Base-by-base conservation (phyloP, 1,140 invertebrate genomes). In the Parapsyche elsis region DNA sequence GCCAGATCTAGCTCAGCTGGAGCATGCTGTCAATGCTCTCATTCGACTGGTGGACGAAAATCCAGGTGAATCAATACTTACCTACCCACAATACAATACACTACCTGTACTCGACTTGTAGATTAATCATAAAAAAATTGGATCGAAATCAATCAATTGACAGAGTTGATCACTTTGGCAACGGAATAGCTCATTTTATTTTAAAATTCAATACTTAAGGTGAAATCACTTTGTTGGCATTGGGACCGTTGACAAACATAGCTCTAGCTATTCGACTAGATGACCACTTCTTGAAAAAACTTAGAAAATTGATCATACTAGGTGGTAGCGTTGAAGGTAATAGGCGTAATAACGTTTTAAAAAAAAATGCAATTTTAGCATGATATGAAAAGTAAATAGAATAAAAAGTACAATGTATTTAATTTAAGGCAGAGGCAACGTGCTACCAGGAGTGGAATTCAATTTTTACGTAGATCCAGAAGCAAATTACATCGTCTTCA, bases 241-340 rank as follows among this genome's bases (percentile, higher is more conserved):
- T 95, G 57, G 94, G 90, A 19, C 94, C 94, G 5, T 86, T 95
- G 70, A 95, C 94, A 2, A 95, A 95, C 85, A 86, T 94, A 73
- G 94, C 94, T 2, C 83, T 94, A 76, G 90, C 94, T 0, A 87
- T 93, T 9, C 90, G 91, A 85, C 85, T 94, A 49, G 92, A 92
- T 84, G 89, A 91, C 5, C 83, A 90, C 21, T 92, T 95, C 85
- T 84, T 89, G 0, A 84, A 87, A 0, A 89, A 90, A 76, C 85
- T 94, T 0, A 92, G 92, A 83, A 90, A 91, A 75, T 86, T 94
- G 74, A 91, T 90, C 79, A 89, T 94, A 4, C 93, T 95, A 91
- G 94, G 94, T 59, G 94, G 94, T 84, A 94, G 94, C 87, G 88
- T 89, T 71, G 88, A 88, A 80, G 92, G 92, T 92, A 87, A 86